Percentiles rank a stretch among this genome's conserved stretches.
Conservation (phyloP, 2,113 vertebrate species). For the Forbesichthys agassizii region DNA sequence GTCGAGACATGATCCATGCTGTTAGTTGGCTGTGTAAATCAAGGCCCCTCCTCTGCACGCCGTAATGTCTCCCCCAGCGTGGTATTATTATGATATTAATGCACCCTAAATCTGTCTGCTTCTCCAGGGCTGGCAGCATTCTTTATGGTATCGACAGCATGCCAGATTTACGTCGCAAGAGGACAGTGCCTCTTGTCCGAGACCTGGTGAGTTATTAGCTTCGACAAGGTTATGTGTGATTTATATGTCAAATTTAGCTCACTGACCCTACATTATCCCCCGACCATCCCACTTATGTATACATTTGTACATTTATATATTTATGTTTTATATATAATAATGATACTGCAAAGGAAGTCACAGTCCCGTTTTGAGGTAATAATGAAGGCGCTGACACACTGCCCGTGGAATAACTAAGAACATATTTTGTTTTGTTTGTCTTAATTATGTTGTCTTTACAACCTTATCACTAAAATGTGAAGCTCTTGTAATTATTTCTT, state of each 20-base stretch:
- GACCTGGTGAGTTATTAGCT: constrained; percentile 90
- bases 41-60: constrained; percentile 47
- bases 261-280: constrained; percentile 48
- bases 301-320: neutral
- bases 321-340: too few relatives aligned
- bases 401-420: neutral
- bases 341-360: neutral
- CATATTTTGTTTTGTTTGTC: constrained; percentile 11
- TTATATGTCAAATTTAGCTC: constrained; percentile 66
- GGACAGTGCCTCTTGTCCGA: constrained; percentile 93
- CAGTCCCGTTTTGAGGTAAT: constrained; percentile 19
- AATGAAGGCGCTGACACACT: constrained; percentile 6
- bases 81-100: constrained; percentile 83
- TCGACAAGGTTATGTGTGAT: constrained; percentile 73
- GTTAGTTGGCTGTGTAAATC: constrained; percentile 69
- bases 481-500: neutral
- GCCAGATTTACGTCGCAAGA: constrained; percentile 96
- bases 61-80: constrained; percentile 66
- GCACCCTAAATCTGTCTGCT: constrained; percentile 73
- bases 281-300: neutral
- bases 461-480: neutral
- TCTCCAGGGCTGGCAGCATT: constrained; percentile 83
- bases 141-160: constrained; percentile 99
- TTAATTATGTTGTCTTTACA: neutral
- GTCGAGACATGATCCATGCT: constrained; percentile 57